A percentile compares a stretch with the other conserved stretches of the same genome.
Evolutionary conservation across 2,888 invertebrate genomes (phyloP).

Genomic region (Drosophila longiperda): DNA sequence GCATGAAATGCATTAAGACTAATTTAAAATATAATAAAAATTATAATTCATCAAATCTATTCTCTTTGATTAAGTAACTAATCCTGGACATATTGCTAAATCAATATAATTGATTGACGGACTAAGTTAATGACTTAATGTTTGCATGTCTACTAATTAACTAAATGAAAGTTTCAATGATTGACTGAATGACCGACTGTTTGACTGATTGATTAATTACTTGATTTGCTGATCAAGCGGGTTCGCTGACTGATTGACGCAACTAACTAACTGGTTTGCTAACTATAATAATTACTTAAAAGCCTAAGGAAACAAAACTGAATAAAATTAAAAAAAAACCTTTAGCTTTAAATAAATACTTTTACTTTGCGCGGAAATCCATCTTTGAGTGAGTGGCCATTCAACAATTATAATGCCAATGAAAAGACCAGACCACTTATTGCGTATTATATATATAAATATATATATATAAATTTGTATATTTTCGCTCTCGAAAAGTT

Average conservation of each 20-base stretch:
- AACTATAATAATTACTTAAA: background rate
- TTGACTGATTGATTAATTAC: background rate
- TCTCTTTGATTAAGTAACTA: background rate
- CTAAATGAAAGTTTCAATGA: background rate
- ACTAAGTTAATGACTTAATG: background rate
- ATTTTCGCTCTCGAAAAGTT: conserved; percentile 32
- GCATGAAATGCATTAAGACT: background rate
- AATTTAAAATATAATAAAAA: background rate
- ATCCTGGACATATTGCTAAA: background rate
- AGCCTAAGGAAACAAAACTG: background rate
- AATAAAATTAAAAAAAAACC: background rate
- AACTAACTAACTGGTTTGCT: background rate
- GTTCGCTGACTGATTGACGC: no score
- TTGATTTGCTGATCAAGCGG: background rate
- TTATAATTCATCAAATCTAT: background rate
- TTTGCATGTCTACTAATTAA: background rate
- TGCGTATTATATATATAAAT: background rate
- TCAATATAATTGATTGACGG: background rate
- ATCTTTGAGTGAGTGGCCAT: background rate
- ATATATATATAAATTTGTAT: background rate
- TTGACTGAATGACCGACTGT: background rate
- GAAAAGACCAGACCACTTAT: conserved; percentile 21
- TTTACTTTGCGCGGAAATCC: background rate
- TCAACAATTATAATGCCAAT: conserved; percentile 13
- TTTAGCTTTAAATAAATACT: background rate